phyloP scores from a whole-genome alignment of 2,888 invertebrate genomes.

The Eulithis prunata region DNA sequence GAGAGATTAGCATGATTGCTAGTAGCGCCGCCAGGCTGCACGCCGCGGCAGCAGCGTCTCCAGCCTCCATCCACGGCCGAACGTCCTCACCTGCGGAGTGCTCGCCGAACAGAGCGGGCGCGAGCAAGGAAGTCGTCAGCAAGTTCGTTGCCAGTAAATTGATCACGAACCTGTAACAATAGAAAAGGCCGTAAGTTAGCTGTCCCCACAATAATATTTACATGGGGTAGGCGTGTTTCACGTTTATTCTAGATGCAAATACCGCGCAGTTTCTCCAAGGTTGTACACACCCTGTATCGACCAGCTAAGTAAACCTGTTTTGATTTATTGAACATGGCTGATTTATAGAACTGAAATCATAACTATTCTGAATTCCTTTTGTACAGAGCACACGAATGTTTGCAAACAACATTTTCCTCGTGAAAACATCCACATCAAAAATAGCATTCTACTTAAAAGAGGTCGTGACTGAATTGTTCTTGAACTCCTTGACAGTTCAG shows the following conservation, averaged over 20 bases:
- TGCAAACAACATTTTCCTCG: conserved; percentile 44
- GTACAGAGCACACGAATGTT: conserved; percentile 33
- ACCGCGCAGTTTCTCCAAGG: conserved; percentile 38
- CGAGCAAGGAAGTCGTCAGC: conserved; percentile 77
- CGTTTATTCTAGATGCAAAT: conserved; percentile 35
- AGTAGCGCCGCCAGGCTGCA: conserved; percentile 71
- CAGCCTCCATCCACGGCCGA: conserved; percentile 83
- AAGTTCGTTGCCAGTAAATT: conserved; percentile 81
- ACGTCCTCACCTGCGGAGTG: conserved; percentile 86
- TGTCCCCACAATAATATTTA: conserved; percentile 41
- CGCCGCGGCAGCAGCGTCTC: conserved; percentile 79
- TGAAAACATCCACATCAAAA: conserved; percentile 37
- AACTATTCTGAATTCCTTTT: conserved; percentile 33
- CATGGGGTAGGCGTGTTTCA: conserved; percentile 25
- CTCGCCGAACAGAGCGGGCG: conserved; percentile 79
- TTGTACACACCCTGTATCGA: conserved; percentile 34
- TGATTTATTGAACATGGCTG: conserved; percentile 44
- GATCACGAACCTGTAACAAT: conserved; percentile 87
- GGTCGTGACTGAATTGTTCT: conserved; percentile 24
- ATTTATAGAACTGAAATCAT: conserved; percentile 41
- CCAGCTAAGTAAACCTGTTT: conserved; percentile 30
- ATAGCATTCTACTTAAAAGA: conserved; percentile 24
- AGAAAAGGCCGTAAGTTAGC: conserved; percentile 46
- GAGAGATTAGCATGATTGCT: conserved; percentile 72
- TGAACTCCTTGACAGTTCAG: conserved; percentile 14